Conservation (phyloP, 2,113 vertebrate species). For the Xenus cinereus region DNA sequence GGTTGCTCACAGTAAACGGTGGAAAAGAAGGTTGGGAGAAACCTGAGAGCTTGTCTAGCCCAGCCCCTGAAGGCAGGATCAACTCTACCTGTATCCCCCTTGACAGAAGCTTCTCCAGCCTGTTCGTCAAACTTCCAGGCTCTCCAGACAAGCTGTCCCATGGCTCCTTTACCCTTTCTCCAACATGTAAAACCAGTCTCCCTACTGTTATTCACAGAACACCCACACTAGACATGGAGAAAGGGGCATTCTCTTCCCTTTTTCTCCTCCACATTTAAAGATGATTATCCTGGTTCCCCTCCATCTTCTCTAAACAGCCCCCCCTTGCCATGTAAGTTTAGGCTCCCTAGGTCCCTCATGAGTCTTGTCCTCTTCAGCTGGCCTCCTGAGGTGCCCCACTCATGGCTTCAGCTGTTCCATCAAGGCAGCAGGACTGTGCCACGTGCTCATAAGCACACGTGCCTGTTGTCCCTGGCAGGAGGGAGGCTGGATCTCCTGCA, state of each 20-base stretch:
- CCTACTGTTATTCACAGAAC: background rate
- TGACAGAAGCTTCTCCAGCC: background rate
- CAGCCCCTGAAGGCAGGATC: background rate
- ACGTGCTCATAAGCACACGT: rapidly evolving
- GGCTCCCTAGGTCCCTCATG: background rate
- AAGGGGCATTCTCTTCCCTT: background rate
- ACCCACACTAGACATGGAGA: background rate
- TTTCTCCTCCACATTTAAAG: background rate
- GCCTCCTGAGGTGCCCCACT: background rate
- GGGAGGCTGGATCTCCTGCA: background rate
- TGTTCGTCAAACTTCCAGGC: background rate
- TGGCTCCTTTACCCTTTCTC: background rate
- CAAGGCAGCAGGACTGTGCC: background rate
- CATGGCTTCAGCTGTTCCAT: background rate
- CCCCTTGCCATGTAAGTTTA: background rate
- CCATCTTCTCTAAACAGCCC: background rate
- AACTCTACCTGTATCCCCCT: background rate
- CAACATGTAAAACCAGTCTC: background rate
- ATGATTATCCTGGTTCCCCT: background rate
- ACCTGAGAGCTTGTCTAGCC: background rate
- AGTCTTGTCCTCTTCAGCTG: background rate
- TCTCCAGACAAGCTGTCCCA: background rate
- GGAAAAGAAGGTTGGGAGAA: background rate
- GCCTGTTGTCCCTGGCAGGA: rapidly evolving
- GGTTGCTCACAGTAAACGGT: background rate